A percentile compares a stretch with the other conserved stretches of the same genome.
Conservation (phyloP, 2,113 vertebrate genomes). For the Silurus asotus region DNA sequence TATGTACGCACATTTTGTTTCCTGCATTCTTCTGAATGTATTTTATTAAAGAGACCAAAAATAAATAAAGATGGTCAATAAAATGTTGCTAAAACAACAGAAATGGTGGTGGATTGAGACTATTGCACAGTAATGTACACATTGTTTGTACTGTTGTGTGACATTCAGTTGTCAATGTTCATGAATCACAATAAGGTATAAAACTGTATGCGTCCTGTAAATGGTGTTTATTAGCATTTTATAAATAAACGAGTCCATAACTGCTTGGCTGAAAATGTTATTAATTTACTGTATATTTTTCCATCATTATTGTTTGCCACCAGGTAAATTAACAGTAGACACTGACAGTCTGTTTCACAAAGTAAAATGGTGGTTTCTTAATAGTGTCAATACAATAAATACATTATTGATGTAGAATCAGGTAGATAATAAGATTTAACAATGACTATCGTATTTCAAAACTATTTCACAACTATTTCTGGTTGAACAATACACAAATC, state of each 20-base stretch:
- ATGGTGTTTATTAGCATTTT: background rate
- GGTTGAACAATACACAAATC: too few species aligned
- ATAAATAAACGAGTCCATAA: background rate
- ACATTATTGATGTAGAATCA: too few species aligned
- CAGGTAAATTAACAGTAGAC: background rate
- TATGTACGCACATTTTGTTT: too few species aligned
- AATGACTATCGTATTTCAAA: too few species aligned
- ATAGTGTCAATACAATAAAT: too few species aligned
- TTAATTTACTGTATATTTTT: background rate
- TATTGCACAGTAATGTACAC: background rate
- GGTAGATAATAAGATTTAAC: too few species aligned
- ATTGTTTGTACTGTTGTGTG: background rate
- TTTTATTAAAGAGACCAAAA: too few species aligned
- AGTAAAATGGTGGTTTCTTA: background rate
- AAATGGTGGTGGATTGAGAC: too few species aligned
- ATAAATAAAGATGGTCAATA: too few species aligned
- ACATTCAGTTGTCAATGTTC: background rate
- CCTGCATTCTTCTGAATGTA: too few species aligned
- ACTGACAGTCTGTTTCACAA: background rate
- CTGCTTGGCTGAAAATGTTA: background rate
- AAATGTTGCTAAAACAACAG: too few species aligned
- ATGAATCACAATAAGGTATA: background rate
- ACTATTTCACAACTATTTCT: too few species aligned
- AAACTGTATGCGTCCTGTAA: background rate
- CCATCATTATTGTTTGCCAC: background rate